These are phyloP conservation scores for Phania funesta DNA, from an alignment of 2,888 invertebrate genomes.

Conservation along the genomic window DNA sequence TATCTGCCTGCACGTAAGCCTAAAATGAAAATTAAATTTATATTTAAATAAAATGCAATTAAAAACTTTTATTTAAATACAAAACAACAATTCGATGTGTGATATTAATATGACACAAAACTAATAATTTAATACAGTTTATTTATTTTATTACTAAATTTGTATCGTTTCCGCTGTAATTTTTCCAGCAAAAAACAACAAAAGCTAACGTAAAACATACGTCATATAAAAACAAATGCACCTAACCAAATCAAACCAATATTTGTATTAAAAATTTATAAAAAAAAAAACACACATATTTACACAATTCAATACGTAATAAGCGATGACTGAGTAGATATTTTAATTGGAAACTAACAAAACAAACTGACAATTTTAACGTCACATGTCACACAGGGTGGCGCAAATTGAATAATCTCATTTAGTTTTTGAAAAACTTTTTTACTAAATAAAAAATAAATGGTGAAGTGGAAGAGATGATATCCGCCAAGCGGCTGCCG, in stretches of 20 bases:
- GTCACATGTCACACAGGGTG: conserved; percentile 5
- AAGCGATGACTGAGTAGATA: conserved; percentile 43
- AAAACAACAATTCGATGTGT: conserved; percentile 18
- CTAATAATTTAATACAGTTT: conserved; percentile 42
- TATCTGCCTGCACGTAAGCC: conserved; percentile 3
- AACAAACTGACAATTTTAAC: not conserved
- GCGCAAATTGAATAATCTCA: not conserved
- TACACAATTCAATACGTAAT: conserved; percentile 33
- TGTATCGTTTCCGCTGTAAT: conserved; percentile 15
- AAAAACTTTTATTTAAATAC: conserved; percentile 23
- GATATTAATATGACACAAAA: conserved; percentile 45
- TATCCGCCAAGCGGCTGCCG: no score
- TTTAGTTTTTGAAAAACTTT: no score
- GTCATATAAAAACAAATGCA: not conserved
- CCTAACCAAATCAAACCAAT: conserved; percentile 18
- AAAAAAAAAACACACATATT: not conserved
- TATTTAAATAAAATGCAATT: conserved; percentile 19
- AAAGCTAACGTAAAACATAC: not conserved
- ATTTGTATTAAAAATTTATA: not conserved
- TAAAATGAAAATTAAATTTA: conserved; percentile 35
- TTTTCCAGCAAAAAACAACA: conserved; percentile 19
- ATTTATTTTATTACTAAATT: conserved; percentile 2
- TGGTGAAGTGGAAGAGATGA: no score
- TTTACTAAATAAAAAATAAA: no score
- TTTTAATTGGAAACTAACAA: conserved; percentile 32